phyloP scores from a whole-genome alignment of 2,888 invertebrate genomes.

The Scaptomyza caliginosa region DNA sequence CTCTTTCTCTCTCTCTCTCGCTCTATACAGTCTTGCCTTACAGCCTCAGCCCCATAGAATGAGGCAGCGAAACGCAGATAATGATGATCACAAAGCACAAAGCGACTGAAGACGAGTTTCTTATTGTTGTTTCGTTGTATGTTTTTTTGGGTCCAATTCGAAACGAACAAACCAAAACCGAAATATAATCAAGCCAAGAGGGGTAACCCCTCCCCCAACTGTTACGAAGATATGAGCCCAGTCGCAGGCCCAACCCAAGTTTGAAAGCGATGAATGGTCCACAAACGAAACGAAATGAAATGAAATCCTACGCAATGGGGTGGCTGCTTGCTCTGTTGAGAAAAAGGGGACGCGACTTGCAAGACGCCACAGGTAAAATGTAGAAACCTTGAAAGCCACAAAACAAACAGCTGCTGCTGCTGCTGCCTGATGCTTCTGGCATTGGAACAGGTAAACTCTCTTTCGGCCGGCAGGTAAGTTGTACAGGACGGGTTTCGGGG shows the following conservation, averaged over 20 bases:
- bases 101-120: constrained; percentile 67
- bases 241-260: constrained; percentile 52
- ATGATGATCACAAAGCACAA: constrained; percentile 79
- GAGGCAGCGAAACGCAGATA: constrained; percentile 79
- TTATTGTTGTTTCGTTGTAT: constrained; percentile 2
- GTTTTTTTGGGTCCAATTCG: constrained; percentile 14
- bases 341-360: constrained; percentile 57
- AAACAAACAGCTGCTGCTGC: constrained; percentile 73
- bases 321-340: constrained; percentile 50
- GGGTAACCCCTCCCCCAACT: constrained; percentile 31
- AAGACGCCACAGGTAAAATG: constrained; percentile 73
- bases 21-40: not conserved
- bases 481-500: constrained; percentile 25
- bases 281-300: constrained; percentile 36
- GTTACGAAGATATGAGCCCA: constrained; percentile 28
- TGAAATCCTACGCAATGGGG: constrained; percentile 79
- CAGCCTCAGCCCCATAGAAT: constrained; percentile 63
- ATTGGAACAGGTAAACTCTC: constrained; percentile 64
- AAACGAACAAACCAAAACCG: constrained; percentile 37
- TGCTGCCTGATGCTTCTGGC: constrained; percentile 14
- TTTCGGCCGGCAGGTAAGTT: constrained; percentile 63
- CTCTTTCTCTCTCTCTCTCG: too few relatives aligned
- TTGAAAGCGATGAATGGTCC: constrained; percentile 50
- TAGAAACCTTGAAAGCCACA: constrained; percentile 78
- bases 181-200: constrained; percentile 56